Evolutionary conservation across 1,140 invertebrate species (phyloP), one percentile per base, ranked within the genome.

Genomic region (Bombus waltoni): DNA sequence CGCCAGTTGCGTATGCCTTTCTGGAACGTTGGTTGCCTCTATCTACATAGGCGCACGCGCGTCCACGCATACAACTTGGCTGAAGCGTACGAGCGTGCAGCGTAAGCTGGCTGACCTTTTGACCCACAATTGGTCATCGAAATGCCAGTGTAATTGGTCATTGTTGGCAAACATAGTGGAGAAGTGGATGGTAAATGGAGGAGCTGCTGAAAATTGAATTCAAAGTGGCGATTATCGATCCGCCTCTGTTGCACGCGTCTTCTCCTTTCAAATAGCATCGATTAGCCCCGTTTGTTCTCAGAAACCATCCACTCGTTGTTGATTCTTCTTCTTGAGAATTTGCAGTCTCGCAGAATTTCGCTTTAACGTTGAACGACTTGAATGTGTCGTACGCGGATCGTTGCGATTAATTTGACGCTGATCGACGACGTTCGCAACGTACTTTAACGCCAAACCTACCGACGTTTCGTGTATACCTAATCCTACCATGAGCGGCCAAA

Each of bases 141-240:
- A 83, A 75, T 86, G 57, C 81, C 75, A 72, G 38, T 74, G 66
- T 66, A 75, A 83, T 89, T 71, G 68, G 66, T 9, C 79, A 85
- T 85, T 76, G 84, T 89, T 77, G 65, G 88, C 85, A 86, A 89
- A 89, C 74, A 32, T 32, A 82, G 59, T 42, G 68, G 53, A 11
- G 32, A 18, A 47, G 35, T 62, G 40, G 59, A 32, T 18, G 53
- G 53, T 40, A 42, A 47, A n/a, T 65, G 79, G 22, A 86, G 87
- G 72, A 74, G 65, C 59, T 62, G 44, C n/a, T 42, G 78, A 76
- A 84, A 88, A 89, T 86, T 89, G 79, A 87, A 88, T 88, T 88
- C 72, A 66, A 84, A 74, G 75, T 59, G 57, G 87, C 83, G 81
- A 88, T 88, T 84, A 88, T 88, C 87, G 87, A 88, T 88, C 80